phyloP scores from a whole-genome alignment of 1,140 invertebrate genomes.

The Calosoma granatense region DNA sequence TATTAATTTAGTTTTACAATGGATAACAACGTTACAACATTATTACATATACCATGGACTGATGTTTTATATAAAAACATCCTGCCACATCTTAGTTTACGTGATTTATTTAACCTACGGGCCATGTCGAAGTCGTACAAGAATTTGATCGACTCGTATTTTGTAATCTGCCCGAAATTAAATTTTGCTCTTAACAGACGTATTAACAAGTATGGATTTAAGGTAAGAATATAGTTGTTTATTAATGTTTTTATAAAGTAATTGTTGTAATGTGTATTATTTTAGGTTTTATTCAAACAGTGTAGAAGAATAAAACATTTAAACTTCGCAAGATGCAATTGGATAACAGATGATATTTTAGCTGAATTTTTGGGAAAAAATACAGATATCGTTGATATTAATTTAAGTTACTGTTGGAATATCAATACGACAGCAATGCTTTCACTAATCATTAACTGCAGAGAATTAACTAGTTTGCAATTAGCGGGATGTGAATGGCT shows the following conservation, averaged over 20 bases:
- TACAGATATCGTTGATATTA: neutral
- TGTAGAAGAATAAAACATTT: neutral
- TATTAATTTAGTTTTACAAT: too few species aligned
- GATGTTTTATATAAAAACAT: neutral
- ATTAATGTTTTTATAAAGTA: neutral
- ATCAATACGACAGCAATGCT: neutral
- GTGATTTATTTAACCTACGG: slow-evolving; percentile 9
- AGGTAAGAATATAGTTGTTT: neutral
- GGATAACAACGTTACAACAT: neutral
- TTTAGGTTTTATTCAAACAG: neutral
- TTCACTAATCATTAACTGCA: neutral
- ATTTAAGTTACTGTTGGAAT: neutral
- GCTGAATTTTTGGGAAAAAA: neutral
- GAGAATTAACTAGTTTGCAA: neutral
- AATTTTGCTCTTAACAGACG: neutral
- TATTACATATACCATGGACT: neutral
- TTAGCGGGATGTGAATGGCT: neutral
- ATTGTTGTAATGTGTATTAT: too few species aligned
- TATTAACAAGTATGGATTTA: neutral
- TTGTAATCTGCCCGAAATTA: neutral
- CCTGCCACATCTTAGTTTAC: neutral
- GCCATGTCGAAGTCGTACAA: neutral
- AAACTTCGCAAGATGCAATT: neutral
- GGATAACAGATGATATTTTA: neutral
- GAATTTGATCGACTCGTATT: neutral